Base-by-base conservation (phyloP, 1,140 invertebrate genomes). In the Temnothorax longispinosus region DNA sequence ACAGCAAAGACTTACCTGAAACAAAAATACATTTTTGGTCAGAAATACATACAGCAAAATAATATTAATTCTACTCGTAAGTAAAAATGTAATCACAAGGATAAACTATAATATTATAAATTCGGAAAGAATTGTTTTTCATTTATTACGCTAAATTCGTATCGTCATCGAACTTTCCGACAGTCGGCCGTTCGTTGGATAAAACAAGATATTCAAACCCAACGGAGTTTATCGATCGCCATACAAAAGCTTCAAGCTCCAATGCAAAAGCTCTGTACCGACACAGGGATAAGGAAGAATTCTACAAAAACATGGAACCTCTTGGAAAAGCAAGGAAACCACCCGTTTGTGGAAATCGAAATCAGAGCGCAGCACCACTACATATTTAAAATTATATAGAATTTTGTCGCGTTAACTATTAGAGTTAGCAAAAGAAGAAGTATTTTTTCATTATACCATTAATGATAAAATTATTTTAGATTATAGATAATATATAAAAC, bases 1-100 rank as follows among this genome's bases (percentile, higher is more conserved):
- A 60, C 41, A 21, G 7, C 10, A 21, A 69, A 47, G 15, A 90
- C 89, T 90, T 60, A 90, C 89, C 89, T 89, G 71, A 65, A 89
- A 89, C 84, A 78, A 35, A 85, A 74, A 87, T 64, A 74, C 7
- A 38, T 8, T 32, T 35, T 77, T 35, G 27, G 15, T 85, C 3
- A 65, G 21, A 21, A 38, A 81, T 71, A 32, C 3, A 41, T 41
- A 65, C 1, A 13, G 21, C n/a, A 74, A 35, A 64, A 27, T 27
- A 27, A 27, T 27, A 54, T 54, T 13, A 56, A 35, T 50, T 35
- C 47, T 50, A 21, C 3, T 56, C 18, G 2, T 21, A 60, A 80
- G 11, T 56, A 15, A 54, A 11, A 13, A 8, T 50, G 15, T 10
- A 47, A 69, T 54, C 3, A 52, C 32, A 32, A 11, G 3, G 6